Evolutionary conservation across 2,113 vertebrate genomes (phyloP).

Genomic region (Thunnus thynnus): DNA sequence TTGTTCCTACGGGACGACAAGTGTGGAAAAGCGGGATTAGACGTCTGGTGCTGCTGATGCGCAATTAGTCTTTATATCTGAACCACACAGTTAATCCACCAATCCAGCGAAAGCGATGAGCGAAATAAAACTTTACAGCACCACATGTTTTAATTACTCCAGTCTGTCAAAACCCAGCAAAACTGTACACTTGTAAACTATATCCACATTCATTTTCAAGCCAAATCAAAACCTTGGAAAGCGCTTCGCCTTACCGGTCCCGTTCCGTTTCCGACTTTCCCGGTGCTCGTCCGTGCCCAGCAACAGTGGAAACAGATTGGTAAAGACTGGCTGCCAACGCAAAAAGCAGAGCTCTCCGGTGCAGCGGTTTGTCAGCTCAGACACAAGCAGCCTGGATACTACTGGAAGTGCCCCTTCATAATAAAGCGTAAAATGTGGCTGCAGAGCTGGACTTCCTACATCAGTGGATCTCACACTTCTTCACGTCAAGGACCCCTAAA

Average conservation of each 20-base stretch:
- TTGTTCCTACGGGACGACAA: background rate
- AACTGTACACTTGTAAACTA: slow-evolving; percentile 14
- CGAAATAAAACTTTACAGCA: slow-evolving; percentile 44
- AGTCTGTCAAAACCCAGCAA: background rate
- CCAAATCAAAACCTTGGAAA: slow-evolving; percentile 47
- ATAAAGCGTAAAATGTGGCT: background rate
- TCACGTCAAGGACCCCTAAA: too few relatives aligned
- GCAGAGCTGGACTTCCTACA: too few relatives aligned
- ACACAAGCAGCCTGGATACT: background rate
- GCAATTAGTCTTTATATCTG: slow-evolving; percentile 36
- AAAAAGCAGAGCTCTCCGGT: slow-evolving; percentile 51
- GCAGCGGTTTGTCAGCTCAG: slow-evolving; percentile 42
- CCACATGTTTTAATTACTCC: background rate
- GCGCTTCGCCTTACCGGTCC: slow-evolving; percentile 71
- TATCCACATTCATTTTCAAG: slow-evolving; percentile 12
- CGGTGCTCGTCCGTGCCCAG: slow-evolving; percentile 66
- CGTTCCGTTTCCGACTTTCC: slow-evolving; percentile 64
- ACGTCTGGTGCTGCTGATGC: slow-evolving; percentile 5
- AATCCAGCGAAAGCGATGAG: background rate
- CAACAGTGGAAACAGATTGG: slow-evolving; percentile 62
- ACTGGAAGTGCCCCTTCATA: slow-evolving; percentile 41
- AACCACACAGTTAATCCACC: background rate
- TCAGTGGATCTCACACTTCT: too few relatives aligned
- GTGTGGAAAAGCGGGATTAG: background rate
- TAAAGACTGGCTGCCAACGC: slow-evolving; percentile 56